phyloP scores from a whole-genome alignment of 1,140 invertebrate genomes.

The Pectinophora gossypiella region DNA sequence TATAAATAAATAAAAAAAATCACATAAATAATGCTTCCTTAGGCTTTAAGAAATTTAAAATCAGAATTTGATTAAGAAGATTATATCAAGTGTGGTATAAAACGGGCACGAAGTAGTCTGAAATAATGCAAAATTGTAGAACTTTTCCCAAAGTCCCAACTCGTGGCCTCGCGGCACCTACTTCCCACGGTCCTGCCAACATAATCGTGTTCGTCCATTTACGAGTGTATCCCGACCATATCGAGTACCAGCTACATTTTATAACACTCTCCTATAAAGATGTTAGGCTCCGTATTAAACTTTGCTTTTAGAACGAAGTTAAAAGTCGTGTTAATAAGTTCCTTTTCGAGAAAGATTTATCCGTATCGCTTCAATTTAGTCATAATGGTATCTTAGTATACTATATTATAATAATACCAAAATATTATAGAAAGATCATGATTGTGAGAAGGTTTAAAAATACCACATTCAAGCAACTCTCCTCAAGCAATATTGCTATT shows the following conservation, averaged over 20 bases:
- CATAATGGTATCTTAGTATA: not conserved
- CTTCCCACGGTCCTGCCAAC: too few relatives aligned
- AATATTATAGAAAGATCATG: not conserved
- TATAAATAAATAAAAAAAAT: not conserved
- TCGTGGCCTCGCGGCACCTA: too few relatives aligned
- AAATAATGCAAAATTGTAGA: not conserved
- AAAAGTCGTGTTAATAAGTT: not conserved
- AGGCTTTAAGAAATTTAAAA: too few relatives aligned
- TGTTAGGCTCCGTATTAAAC: not conserved
- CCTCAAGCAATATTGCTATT: too few relatives aligned
- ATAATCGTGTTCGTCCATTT: not conserved
- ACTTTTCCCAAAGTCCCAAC: not conserved
- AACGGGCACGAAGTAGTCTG: not conserved
- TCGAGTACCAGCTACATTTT: not conserved
- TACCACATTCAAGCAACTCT: too few relatives aligned
- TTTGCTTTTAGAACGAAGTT: not conserved
- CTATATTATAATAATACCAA: not conserved
- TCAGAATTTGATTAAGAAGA: too few relatives aligned
- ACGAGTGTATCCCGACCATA: not conserved
- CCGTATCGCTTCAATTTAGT: not conserved
- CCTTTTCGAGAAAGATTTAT: not conserved
- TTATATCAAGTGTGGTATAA: not conserved
- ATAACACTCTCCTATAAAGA: not conserved
- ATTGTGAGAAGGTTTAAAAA: not conserved
- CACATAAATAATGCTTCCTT: not conserved